Evolutionary conservation across 2,888 invertebrate genomes (phyloP).

Genomic region (Amiota mariae): DNA sequence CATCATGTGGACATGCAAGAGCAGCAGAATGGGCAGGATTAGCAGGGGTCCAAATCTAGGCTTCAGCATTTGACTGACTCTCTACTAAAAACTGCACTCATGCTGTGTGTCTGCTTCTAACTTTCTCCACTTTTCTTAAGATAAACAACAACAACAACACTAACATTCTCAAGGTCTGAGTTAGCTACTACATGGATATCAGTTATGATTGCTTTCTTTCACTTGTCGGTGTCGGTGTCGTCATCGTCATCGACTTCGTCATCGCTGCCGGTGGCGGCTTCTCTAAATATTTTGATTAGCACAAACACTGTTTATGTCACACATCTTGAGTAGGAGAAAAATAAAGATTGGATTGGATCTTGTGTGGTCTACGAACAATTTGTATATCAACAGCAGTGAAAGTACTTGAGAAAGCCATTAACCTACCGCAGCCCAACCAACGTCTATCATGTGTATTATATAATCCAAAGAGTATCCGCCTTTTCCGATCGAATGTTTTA

Average conservation of each 20-base stretch:
- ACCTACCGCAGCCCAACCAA: constrained; percentile 65
- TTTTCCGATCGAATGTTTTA: constrained; percentile 53
- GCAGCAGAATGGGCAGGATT: not conserved
- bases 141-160: too few relatives aligned
- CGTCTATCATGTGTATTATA: not conserved
- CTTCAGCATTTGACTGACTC: not conserved
- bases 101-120: constrained; percentile 53
- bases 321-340: constrained; percentile 50
- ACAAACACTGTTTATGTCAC: constrained; percentile 31
- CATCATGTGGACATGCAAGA: not conserved
- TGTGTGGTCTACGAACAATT: constrained; percentile 2
- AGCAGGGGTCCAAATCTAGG: not conserved
- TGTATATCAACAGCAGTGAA: constrained; percentile 46
- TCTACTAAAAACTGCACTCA: constrained; percentile 41
- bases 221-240: constrained; percentile 29
- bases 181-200: constrained; percentile 17
- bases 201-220: constrained; percentile 57
- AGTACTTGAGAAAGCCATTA: constrained; percentile 62
- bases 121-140: not conserved
- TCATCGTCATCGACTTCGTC: constrained; percentile 29
- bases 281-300: constrained; percentile 58
- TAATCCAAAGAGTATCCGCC: constrained; percentile 48
- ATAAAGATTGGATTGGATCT: constrained; percentile 27
- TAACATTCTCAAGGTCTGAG: constrained; percentile 47
- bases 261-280: constrained; percentile 39